phyloP scores from a whole-genome alignment of 2,888 invertebrate species.

The Coleophora flavipennella region DNA sequence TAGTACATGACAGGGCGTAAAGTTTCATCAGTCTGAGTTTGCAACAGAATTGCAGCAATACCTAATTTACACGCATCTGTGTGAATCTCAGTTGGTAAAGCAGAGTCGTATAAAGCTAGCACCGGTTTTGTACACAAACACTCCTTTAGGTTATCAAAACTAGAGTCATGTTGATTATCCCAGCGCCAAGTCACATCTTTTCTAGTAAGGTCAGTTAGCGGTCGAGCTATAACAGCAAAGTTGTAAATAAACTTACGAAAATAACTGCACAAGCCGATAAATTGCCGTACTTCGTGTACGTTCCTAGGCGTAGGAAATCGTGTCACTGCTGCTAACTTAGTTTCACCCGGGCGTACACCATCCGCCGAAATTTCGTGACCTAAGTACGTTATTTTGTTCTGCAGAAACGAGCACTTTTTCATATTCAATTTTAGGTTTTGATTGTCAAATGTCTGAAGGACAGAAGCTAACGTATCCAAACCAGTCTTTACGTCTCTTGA shows the following conservation, averaged over 20 bases:
- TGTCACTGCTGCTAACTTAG: slow-evolving; percentile 7
- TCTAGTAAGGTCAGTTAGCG: slow-evolving; percentile 2
- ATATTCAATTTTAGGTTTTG: slow-evolving; percentile 3
- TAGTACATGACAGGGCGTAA: slow-evolving; percentile 23
- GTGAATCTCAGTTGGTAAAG: slow-evolving; percentile 19
- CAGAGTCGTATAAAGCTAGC: slow-evolving; percentile 19
- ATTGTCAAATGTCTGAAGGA: background rate
- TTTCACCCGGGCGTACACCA: slow-evolving; percentile 6
- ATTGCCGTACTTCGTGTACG: slow-evolving; percentile 8
- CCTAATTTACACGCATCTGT: slow-evolving; percentile 24
- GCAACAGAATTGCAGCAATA: slow-evolving; percentile 23
- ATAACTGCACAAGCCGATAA: slow-evolving; percentile 7
- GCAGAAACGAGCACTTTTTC: slow-evolving; percentile 11
- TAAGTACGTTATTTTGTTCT: slow-evolving; percentile 7
- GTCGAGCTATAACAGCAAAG: slow-evolving; percentile 1
- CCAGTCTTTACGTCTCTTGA: background rate
- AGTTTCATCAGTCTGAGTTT: slow-evolving; percentile 14
- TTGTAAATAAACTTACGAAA: slow-evolving; percentile 4
- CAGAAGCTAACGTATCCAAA: background rate
- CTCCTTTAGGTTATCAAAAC: slow-evolving; percentile 1
- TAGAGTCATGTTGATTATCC: background rate
- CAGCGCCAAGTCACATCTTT: slow-evolving; percentile 7
- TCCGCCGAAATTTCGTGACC: slow-evolving; percentile 7
- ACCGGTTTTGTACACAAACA: slow-evolving; percentile 13
- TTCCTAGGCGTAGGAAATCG: slow-evolving; percentile 9